Percentiles rank a stretch among this genome's conserved stretches.
Evolutionary conservation across 2,888 invertebrate genomes (phyloP).

Genomic region (Gymnosoma rotundatum): DNA sequence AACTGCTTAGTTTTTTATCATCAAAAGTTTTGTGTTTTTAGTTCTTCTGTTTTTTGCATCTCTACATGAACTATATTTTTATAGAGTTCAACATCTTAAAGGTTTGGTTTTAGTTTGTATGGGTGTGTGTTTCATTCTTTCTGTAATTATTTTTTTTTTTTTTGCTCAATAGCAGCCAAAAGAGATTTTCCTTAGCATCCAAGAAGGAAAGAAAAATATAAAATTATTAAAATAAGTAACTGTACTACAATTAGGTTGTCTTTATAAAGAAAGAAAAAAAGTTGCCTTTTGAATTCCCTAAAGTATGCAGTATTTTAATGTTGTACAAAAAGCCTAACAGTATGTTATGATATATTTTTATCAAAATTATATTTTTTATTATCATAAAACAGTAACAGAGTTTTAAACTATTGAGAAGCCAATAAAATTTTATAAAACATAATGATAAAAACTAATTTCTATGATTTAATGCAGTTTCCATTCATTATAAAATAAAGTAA

Average conservation of each 20-base stretch:
- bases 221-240: not conserved
- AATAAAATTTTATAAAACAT: not conserved
- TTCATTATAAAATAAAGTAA: not conserved
- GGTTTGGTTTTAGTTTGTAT: not conserved
- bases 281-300: not conserved
- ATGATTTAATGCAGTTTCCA: not conserved
- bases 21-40: not conserved
- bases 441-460: constrained; percentile 25
- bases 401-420: constrained; percentile 10
- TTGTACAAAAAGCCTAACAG: not conserved
- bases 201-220: not conserved
- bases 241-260: constrained; percentile 1
- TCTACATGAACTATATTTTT: not conserved
- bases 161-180: not conserved
- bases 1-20: constrained; percentile 3
- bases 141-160: no score
- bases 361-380: constrained; percentile 13
- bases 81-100: not conserved
- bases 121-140: no score
- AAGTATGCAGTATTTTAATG: constrained; percentile 52
- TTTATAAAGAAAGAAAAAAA: constrained; percentile 9
- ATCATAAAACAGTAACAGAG: constrained; percentile 3
- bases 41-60: not conserved
- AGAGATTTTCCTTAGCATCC: not conserved
- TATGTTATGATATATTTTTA: constrained; percentile 11